Evolutionary conservation across 2,888 invertebrate genomes (phyloP).

Genomic region (Polietes domitor): DNA sequence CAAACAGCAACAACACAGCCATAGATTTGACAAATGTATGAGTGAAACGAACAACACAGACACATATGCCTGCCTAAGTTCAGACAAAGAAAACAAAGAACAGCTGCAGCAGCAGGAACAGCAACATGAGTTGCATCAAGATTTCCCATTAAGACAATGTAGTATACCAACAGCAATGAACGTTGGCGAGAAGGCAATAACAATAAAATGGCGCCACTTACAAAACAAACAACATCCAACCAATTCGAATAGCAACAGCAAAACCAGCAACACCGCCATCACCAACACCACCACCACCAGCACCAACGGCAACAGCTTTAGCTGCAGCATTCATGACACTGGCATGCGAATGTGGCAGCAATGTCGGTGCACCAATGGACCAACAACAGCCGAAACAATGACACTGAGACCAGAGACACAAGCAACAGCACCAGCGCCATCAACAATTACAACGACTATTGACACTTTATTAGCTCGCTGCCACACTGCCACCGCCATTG

Average conservation of each 20-base stretch:
- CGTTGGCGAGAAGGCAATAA: conserved; percentile 48
- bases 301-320: conserved; percentile 45
- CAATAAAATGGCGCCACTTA: conserved; percentile 62
- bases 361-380: conserved; percentile 55
- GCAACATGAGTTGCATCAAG: conserved; percentile 38
- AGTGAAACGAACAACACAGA: neutral
- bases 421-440: no score
- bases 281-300: conserved; percentile 6
- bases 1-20: conserved; percentile 29
- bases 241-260: conserved; percentile 58
- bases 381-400: conserved; percentile 70
- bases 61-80: conserved; percentile 25
- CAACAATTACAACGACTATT: conserved; percentile 55
- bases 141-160: conserved; percentile 55
- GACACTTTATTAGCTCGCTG: conserved; percentile 62
- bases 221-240: conserved; percentile 70
- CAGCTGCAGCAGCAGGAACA: conserved; percentile 37
- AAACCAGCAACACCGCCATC: conserved; percentile 69
- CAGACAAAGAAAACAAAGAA: conserved; percentile 36
- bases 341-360: conserved; percentile 26
- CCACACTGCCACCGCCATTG: conserved; percentile 51
- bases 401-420: conserved; percentile 47
- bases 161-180: conserved; percentile 7
- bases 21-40: conserved; percentile 22
- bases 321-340: conserved; percentile 12